Evolutionary conservation across 1,140 invertebrate genomes (phyloP), one percentile per base, ranked within the genome.

Genomic region (Rhopalosiphum maidis): DNA sequence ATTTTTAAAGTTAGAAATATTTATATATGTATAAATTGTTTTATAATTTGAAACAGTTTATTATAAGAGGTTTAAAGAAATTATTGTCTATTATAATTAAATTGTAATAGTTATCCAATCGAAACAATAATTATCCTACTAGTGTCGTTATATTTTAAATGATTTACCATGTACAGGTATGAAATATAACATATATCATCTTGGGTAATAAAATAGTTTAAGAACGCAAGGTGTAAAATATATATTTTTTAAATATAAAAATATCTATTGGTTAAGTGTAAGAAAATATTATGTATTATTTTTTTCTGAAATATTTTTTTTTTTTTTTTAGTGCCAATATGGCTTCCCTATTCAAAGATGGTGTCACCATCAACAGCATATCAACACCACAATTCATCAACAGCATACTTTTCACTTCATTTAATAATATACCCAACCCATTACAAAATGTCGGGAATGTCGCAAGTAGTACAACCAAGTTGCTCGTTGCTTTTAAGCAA

Each of bases 271-370:
- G 18, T 85, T 22, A 7, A 11, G 18, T 25, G 9, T 85, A 43
- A 41, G 2, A 41, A 43, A 11, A 85, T 83, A 1, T 22, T 83
- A 1, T 22, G 41, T 83, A 83, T 83, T 83, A 43, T 85, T 41
- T 25, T 41, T 41, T 2, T 37, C 23, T 85, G 23, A 41, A 43
- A 6, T 41, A 85, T 77, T 41, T 25, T 25, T 43, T 51, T 25
- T 77, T 46, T 93, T 89, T 91, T 94, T 94, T 90, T 93, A 94
- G 94, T 86, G 94, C 94, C 94, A 94, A 55, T 54, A 94, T 94
- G 94, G 94, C 94, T 88, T 18, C 77, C n/a, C 35, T 86, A 51
- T 83, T 60, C 91, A 37, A 93, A 93, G 91, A 93, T 93, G 91
- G 91, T 86, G n/a, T 21, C 35, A 54, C 91, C 91, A 86, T 86